phyloP scores from a whole-genome alignment of 2,113 vertebrate genomes.

The Syngnathus floridae region DNA sequence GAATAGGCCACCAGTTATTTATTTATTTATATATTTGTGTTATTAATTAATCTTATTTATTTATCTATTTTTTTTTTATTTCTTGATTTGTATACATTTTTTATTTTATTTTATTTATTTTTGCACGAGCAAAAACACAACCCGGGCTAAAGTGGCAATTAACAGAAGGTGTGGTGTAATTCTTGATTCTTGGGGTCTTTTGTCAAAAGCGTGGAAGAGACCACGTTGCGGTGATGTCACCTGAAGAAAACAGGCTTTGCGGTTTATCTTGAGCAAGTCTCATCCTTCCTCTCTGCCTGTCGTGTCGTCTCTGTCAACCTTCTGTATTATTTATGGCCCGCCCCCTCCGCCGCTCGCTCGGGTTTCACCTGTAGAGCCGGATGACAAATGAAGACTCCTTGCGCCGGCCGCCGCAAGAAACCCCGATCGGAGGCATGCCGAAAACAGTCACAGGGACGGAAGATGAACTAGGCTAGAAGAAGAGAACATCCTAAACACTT shows the following conservation, averaged over 20 bases:
- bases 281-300: slow-evolving; percentile 13
- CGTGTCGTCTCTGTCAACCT: slow-evolving; percentile 34
- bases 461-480: slow-evolving; percentile 40
- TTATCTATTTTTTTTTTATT: no score
- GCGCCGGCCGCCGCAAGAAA: slow-evolving; percentile 44
- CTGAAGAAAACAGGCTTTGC: neutral
- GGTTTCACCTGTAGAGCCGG: slow-evolving; percentile 63
- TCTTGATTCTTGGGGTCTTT: neutral
- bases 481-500: slow-evolving; percentile 30
- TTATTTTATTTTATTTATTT: no score
- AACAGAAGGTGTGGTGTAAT: neutral
- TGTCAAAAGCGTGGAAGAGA: neutral
- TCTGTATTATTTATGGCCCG: slow-evolving; percentile 69
- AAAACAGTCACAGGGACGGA: slow-evolving; percentile 37
- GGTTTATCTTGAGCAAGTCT: slow-evolving; percentile 4
- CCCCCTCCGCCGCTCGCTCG: slow-evolving; percentile 54
- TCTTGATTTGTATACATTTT: no score
- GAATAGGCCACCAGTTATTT: no score
- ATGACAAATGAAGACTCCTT: slow-evolving; percentile 70
- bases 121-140: neutral
- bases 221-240: neutral
- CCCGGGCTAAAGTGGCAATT: neutral
- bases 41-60: no score
- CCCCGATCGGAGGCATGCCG: slow-evolving; percentile 21
- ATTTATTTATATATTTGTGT: no score